phyloP scores from a whole-genome alignment of 2,888 invertebrate genomes.

The Lithophane ornitopus region DNA sequence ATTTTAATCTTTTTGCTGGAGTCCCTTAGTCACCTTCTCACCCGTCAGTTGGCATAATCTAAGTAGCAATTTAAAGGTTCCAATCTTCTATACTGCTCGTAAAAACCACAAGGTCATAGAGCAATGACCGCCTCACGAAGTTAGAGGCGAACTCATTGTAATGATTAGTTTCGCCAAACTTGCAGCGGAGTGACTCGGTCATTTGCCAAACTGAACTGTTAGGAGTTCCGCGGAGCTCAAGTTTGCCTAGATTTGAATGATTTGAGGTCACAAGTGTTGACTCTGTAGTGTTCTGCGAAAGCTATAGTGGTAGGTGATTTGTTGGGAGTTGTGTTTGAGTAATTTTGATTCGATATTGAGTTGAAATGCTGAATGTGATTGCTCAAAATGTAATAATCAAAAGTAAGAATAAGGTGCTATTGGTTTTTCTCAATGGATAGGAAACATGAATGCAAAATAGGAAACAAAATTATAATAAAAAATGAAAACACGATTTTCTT shows the following conservation, averaged over 20 bases:
- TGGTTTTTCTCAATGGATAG: not conserved
- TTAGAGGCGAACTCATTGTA: constrained; percentile 32
- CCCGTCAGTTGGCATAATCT: not conserved
- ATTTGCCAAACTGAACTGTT: constrained; percentile 32
- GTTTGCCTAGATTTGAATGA: constrained; percentile 35
- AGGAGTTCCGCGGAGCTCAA: constrained; percentile 7
- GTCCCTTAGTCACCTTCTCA: not conserved
- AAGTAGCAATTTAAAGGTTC: constrained; percentile 18
- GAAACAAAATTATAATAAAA: not conserved
- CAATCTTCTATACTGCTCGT: constrained; percentile 9
- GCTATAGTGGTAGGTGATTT: not conserved
- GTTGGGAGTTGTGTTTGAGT: not conserved
- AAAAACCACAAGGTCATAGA: constrained; percentile 63
- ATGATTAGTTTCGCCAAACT: constrained; percentile 43
- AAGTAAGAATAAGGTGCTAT: not conserved
- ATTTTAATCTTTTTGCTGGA: not conserved
- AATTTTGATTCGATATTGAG: not conserved
- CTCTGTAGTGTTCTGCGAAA: constrained; percentile 12
- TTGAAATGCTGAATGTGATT: not conserved
- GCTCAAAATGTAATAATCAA: not conserved
- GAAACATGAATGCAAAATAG: too few relatives aligned
- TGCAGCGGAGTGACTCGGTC: constrained; percentile 41
- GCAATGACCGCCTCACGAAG: constrained; percentile 52
- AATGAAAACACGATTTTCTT: not conserved
- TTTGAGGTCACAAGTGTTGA: constrained; percentile 32